Percentiles rank a stretch among this genome's conserved stretches.
Evolutionary conservation across 1,140 invertebrate species (phyloP).

Genomic region (Limonius californicus): DNA sequence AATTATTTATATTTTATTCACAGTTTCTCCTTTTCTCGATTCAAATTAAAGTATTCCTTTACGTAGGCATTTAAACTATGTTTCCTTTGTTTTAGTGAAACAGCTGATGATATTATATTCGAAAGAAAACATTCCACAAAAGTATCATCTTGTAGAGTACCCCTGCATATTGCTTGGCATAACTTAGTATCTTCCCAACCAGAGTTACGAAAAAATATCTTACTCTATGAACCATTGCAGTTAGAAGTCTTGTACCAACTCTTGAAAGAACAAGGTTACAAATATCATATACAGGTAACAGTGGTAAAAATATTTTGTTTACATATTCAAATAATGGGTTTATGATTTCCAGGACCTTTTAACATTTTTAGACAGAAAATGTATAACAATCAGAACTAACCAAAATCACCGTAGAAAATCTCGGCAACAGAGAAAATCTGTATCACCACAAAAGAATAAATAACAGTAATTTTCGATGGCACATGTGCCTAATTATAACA

Average conservation of each 20-base stretch:
- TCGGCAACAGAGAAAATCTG: not conserved
- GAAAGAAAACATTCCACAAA: conserved; percentile 40
- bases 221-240: conserved; percentile 55
- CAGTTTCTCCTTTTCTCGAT: no score
- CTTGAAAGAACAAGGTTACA: conserved; percentile 49
- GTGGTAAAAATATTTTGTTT: no score
- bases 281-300: conserved; percentile 55
- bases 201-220: conserved; percentile 49
- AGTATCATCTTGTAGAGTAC: conserved; percentile 47
- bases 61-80: no score
- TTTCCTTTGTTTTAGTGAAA: not conserved
- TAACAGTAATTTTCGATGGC: no score
- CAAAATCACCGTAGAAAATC: conserved; percentile 24
- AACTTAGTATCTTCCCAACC: conserved; percentile 52
- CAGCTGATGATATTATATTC: conserved; percentile 43
- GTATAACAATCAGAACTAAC: conserved; percentile 53
- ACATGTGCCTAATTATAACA: no score
- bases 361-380: conserved; percentile 55
- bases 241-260: conserved; percentile 53
- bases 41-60: no score
- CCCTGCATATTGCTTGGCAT: conserved; percentile 55
- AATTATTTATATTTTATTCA: no score
- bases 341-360: conserved; percentile 55
- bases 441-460: not conserved
- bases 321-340: no score